Evolutionary conservation across 2,113 vertebrate species (phyloP).

Genomic region (Centropus bengalensis): DNA sequence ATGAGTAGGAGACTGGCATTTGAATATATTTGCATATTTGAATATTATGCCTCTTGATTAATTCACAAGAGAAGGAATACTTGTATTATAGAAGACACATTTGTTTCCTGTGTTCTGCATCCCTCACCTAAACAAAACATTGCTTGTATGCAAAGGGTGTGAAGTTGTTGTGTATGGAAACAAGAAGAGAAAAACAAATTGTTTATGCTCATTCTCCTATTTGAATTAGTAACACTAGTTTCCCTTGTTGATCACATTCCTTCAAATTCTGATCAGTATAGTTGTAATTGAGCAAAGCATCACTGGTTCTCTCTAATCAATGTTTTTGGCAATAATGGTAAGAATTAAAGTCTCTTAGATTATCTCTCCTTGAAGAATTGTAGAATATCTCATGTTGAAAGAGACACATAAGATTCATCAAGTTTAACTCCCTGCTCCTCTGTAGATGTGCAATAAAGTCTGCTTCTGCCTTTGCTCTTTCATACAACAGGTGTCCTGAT

Average conservation of each 20-base stretch:
- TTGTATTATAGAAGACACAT: too few relatives aligned
- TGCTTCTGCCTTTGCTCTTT: too few relatives aligned
- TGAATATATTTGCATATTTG: background rate
- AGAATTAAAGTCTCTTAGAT: background rate
- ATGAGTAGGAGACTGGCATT: background rate
- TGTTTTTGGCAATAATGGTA: background rate
- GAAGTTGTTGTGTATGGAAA: too few relatives aligned
- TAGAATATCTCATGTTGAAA: too few relatives aligned
- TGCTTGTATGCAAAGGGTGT: too few relatives aligned
- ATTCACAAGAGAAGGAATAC: background rate
- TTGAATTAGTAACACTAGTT: background rate
- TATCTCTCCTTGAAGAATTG: background rate
- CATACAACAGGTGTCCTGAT: too few relatives aligned
- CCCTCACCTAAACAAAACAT: background rate
- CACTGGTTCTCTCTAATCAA: background rate
- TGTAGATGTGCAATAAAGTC: too few relatives aligned
- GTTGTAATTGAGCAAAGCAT: background rate
- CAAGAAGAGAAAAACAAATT: background rate
- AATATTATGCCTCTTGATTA: background rate
- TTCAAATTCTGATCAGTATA: background rate
- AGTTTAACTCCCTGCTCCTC: too few relatives aligned
- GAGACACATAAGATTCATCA: too few relatives aligned
- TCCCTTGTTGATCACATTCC: background rate
- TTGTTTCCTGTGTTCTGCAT: too few relatives aligned
- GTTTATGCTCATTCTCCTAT: background rate